Percentiles rank a stretch among this genome's conserved stretches.
These are phyloP conservation scores for Holotrichia oblita DNA, from an alignment of 1,140 invertebrate genomes.

Conservation along the genomic window DNA sequence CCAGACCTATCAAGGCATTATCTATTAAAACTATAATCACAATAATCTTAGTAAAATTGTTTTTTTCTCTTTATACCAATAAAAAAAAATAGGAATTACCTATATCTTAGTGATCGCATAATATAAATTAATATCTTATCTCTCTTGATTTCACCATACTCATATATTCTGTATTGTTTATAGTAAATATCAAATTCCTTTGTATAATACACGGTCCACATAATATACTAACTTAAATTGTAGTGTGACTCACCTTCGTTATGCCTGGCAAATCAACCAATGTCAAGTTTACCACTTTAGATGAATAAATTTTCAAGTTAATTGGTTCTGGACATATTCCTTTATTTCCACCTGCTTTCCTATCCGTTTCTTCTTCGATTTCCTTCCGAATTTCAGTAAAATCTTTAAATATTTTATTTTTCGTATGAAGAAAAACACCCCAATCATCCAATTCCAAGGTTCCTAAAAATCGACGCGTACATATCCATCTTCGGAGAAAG, in stretches of 20 bases:
- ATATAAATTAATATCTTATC: background rate
- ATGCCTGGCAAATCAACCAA: conserved; percentile 98
- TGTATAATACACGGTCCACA: background rate
- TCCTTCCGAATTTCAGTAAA: conserved; percentile 92
- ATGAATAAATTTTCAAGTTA: conserved; percentile 95
- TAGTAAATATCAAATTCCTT: background rate
- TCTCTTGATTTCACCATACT: background rate
- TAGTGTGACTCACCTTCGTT: conserved; percentile 79
- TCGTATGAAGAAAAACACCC: conserved; percentile 95
- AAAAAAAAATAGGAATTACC: no score
- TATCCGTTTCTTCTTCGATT: conserved; percentile 93
- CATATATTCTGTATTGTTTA: background rate
- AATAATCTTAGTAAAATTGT: no score
- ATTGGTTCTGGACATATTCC: conserved; percentile 97
- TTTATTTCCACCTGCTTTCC: conserved; percentile 94
- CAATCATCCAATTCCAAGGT: conserved; percentile 92
- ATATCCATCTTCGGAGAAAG: background rate
- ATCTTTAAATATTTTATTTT: conserved; percentile 89
- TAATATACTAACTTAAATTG: background rate
- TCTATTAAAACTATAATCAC: no score
- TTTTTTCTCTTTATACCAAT: no score
- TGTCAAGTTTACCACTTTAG: conserved; percentile 94
- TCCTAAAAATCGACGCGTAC: conserved; percentile 63
- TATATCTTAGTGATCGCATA: no score
- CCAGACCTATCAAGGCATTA: no score